phyloP scores from a whole-genome alignment of 2,797 vertebrate species.

The Gymnothorax reevesii region DNA sequence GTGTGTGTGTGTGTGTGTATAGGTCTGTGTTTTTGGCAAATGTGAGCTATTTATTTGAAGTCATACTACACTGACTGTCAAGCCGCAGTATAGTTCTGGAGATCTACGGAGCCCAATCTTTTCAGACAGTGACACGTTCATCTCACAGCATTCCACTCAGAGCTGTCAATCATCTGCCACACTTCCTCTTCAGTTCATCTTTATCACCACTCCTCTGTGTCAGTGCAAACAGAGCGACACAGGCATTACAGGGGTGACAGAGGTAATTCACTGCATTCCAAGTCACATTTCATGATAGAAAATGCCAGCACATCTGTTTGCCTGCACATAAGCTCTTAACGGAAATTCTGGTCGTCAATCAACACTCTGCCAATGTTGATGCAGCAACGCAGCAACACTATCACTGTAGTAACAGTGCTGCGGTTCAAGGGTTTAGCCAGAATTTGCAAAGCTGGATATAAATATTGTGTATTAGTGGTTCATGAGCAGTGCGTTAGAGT shows the following conservation, averaged over 20 bases:
- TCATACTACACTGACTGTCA: no score
- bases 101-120: conserved; percentile 32
- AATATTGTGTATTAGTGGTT: no score
- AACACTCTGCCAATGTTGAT: not conserved
- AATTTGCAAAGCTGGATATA: no score
- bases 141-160: conserved; percentile 70
- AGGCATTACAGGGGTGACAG: not conserved
- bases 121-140: conserved; percentile 77
- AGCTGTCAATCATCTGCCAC: conserved; percentile 51
- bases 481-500: no score
- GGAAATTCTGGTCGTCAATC: not conserved
- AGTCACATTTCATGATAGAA: not conserved
- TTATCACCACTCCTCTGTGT: not conserved
- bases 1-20: not conserved
- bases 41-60: no score
- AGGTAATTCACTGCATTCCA: not conserved
- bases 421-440: not conserved
- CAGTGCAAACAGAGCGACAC: not conserved
- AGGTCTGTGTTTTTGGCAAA: not conserved
- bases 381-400: not conserved
- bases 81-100: no score
- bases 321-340: not conserved
- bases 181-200: conserved; percentile 3
- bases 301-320: not conserved
- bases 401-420: not conserved